phyloP scores from a whole-genome alignment of 1,140 invertebrate species.

The Eumaeus atala region DNA sequence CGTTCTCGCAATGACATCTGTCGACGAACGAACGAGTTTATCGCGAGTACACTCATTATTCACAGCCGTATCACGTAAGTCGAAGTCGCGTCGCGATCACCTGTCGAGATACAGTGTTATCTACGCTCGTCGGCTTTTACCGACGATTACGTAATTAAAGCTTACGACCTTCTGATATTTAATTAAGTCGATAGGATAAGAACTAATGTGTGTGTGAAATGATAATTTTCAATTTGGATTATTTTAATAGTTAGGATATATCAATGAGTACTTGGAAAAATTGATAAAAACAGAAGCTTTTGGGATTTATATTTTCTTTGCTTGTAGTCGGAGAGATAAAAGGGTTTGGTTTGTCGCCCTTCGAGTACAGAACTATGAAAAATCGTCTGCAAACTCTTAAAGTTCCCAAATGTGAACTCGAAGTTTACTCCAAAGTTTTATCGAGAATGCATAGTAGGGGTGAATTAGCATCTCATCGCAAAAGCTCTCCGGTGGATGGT shows the following conservation, averaged over 20 bases:
- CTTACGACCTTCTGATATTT: conserved; percentile 25
- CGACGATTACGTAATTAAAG: conserved; percentile 27
- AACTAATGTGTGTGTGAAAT: conserved; percentile 19
- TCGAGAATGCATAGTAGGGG: conserved; percentile 31
- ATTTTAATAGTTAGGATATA: no score
- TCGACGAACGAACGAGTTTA: conserved; percentile 51
- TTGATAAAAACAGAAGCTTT: no score
- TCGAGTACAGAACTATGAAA: no score
- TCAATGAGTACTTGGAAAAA: no score
- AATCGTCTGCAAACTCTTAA: no score
- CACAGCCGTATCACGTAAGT: conserved; percentile 36
- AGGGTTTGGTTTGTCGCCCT: no score
- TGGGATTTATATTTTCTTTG: neutral
- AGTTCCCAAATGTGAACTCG: no score
- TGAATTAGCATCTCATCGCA: conserved; percentile 30
- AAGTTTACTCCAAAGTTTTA: no score
- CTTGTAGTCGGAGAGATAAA: no score
- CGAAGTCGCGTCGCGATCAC: conserved; percentile 32
- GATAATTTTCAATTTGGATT: no score
- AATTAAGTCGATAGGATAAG: conserved; percentile 27
- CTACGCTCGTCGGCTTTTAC: conserved; percentile 13
- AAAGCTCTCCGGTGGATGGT: conserved; percentile 24
- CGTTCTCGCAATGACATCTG: conserved; percentile 46
- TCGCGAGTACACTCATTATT: conserved; percentile 48
- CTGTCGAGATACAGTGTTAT: conserved; percentile 18